Evolutionary conservation across 1,140 invertebrate genomes (phyloP).

Genomic region (Bilobella aurantiaca): DNA sequence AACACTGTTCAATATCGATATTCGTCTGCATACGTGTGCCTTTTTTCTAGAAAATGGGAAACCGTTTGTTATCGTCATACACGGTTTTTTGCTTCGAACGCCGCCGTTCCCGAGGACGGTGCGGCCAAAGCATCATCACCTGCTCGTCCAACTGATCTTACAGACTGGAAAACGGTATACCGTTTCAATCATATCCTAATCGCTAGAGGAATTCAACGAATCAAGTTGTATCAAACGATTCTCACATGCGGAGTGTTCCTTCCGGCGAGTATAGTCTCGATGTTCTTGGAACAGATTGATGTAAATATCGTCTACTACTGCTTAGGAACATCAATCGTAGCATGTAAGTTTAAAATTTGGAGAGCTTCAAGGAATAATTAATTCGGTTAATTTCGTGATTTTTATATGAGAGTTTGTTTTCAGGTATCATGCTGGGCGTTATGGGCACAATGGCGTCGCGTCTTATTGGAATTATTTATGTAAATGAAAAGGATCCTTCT

Average conservation of each 20-base stretch:
- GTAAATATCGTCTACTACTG: neutral
- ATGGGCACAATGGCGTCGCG: neutral
- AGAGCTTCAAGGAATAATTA: neutral
- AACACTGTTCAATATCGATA: too few species aligned
- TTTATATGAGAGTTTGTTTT: too few species aligned
- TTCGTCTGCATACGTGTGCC: too few species aligned
- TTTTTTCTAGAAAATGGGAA: too few species aligned
- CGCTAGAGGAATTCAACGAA: neutral
- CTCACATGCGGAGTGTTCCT: neutral
- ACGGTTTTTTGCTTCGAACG: too few species aligned
- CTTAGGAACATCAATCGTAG: neutral
- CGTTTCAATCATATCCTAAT: neutral
- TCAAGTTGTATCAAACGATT: slow-evolving; percentile 5
- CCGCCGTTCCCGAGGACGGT: too few species aligned
- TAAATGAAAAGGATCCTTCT: neutral
- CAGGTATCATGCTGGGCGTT: slow-evolving; percentile 1
- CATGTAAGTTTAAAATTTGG: neutral
- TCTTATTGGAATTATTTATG: neutral
- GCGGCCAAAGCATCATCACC: too few species aligned
- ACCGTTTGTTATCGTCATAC: too few species aligned
- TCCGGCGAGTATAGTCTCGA: neutral
- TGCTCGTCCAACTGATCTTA: too few species aligned
- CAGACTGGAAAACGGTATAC: neutral
- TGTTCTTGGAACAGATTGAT: neutral
- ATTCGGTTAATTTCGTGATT: neutral